phyloP scores from a whole-genome alignment of 2,797 vertebrate genomes.

The Xiphorhynchus erythropygius region DNA sequence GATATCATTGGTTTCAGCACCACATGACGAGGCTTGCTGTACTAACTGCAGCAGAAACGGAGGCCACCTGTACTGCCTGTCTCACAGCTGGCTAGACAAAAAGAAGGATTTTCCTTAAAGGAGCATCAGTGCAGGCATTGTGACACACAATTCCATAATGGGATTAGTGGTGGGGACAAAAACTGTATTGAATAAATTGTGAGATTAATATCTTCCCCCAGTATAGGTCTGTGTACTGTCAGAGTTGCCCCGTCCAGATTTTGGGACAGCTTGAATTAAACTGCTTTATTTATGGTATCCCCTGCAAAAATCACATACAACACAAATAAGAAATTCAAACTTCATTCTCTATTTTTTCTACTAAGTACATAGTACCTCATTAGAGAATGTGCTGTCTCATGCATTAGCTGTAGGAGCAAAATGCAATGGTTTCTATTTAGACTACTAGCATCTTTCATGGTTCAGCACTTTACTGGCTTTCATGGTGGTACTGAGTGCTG shows the following conservation, averaged over 20 bases:
- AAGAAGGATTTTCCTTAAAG: neutral
- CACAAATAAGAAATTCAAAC: neutral
- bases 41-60: neutral
- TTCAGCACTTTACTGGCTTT: neutral
- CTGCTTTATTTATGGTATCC: neutral
- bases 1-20: neutral
- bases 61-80: neutral
- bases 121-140: neutral
- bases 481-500: neutral
- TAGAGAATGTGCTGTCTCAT: neutral
- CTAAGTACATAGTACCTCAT: neutral
- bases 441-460: neutral
- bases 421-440: neutral
- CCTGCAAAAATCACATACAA: neutral
- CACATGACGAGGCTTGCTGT: neutral
- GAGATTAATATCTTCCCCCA: neutral
- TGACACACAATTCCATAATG: neutral
- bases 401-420: neutral
- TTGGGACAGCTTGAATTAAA: neutral
- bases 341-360: neutral
- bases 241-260: neutral
- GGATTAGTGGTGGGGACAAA: neutral
- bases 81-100: neutral
- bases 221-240: neutral
- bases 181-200: neutral